A percentile compares a stretch with the other conserved stretches of the same genome.
Conservation (phyloP, 1,140 invertebrate species). For the Lasaia peninsularis region DNA sequence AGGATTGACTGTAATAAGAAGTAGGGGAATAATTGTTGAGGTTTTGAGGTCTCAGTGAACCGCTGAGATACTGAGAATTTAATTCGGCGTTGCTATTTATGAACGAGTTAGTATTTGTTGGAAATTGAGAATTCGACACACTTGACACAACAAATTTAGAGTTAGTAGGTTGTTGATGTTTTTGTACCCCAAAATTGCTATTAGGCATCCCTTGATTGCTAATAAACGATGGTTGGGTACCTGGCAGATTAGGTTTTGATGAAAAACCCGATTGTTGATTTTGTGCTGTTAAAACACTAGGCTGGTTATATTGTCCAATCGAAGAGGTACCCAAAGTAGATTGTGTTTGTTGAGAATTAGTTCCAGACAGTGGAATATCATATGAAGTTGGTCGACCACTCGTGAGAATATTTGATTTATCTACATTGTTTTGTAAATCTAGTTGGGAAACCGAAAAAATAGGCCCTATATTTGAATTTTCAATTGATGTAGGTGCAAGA, state of each 20-base stretch:
- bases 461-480: background rate
- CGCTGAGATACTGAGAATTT: no score
- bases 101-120: no score
- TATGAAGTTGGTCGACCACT: slow-evolving; percentile 19
- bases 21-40: no score
- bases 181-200: background rate
- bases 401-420: background rate
- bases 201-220: background rate
- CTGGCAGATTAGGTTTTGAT: background rate
- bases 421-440: slow-evolving; percentile 20
- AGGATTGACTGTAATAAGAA: background rate
- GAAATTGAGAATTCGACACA: no score
- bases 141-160: background rate
- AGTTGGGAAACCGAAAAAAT: slow-evolving; percentile 29
- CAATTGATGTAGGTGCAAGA: background rate
- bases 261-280: background rate
- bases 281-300: background rate
- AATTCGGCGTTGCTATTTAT: no score
- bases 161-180: background rate
- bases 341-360: background rate
- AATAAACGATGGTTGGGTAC: background rate
- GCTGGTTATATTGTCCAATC: background rate
- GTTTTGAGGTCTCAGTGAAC: no score
- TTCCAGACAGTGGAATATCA: slow-evolving; percentile 13
- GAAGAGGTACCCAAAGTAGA: background rate